phyloP scores from a whole-genome alignment of 2,888 invertebrate genomes.

The Lysandra coridon region DNA sequence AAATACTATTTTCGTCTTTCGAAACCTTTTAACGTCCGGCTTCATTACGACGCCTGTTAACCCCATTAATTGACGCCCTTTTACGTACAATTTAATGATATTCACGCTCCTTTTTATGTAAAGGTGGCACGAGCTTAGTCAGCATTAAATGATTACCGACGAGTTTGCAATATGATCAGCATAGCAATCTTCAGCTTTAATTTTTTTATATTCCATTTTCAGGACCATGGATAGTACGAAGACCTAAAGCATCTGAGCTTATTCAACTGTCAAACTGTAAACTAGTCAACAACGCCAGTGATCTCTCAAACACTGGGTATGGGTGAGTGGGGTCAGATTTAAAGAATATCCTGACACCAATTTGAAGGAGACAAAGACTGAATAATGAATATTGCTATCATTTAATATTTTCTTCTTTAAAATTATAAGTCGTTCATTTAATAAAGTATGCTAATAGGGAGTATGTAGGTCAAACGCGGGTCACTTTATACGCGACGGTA shows the following conservation, averaged over 20 bases:
- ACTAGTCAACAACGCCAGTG: too few species aligned
- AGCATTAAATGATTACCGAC: background rate
- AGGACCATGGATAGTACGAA: too few species aligned
- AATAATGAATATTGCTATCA: background rate
- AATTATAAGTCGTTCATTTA: background rate
- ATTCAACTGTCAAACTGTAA: too few species aligned
- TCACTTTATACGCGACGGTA: background rate
- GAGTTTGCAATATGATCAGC: background rate
- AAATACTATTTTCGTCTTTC: slow-evolving; percentile 43
- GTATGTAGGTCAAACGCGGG: slow-evolving; percentile 3
- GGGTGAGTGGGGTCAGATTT: too few species aligned
- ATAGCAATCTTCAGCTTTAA: background rate
- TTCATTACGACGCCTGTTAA: slow-evolving; percentile 45
- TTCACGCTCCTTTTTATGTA: slow-evolving; percentile 23
- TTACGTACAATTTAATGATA: slow-evolving; percentile 31
- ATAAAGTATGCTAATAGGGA: background rate
- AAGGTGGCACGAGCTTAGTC: background rate
- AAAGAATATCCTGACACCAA: too few species aligned
- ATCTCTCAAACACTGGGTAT: too few species aligned
- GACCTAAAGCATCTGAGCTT: too few species aligned
- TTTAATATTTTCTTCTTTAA: background rate
- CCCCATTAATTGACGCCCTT: slow-evolving; percentile 39
- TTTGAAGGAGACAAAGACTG: background rate
- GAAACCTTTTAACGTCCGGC: slow-evolving; percentile 43
- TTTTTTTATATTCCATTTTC: background rate